These are phyloP conservation scores for Danaus chrysippus DNA, from an alignment of 2,888 invertebrate genomes.

Conservation along the genomic window DNA sequence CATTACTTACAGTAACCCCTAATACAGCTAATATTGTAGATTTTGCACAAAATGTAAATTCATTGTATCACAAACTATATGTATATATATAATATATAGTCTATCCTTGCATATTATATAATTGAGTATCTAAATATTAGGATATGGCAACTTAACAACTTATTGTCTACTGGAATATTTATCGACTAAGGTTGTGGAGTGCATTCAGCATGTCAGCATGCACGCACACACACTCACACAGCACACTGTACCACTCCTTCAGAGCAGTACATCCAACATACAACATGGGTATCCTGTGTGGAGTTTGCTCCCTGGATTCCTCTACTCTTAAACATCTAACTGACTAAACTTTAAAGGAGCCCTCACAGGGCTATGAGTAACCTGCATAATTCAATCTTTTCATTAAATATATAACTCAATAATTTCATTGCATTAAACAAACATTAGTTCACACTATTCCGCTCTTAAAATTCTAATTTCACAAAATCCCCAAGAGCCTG, in stretches of 20 bases:
- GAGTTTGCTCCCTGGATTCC: constrained; percentile 3
- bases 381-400: constrained; percentile 7
- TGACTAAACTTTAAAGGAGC: constrained; percentile 5
- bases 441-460: not conserved
- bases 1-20: constrained; percentile 33
- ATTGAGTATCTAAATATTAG: constrained; percentile 75
- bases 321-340: not conserved
- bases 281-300: not conserved
- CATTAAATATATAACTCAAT: not conserved
- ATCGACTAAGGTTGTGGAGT: constrained; percentile 27
- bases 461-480: constrained; percentile 3
- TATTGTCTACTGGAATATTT: constrained; percentile 75
- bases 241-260: not conserved
- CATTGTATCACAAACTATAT: constrained; percentile 77
- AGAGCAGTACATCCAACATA: not conserved
- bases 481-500: constrained; percentile 26
- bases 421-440: constrained; percentile 4
- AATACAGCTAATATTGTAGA: constrained; percentile 55
- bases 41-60: constrained; percentile 73
- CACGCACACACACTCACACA: not conserved
- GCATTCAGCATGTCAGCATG: not conserved
- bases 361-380: not conserved
- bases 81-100: constrained; percentile 56
- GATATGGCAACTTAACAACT: constrained; percentile 78
- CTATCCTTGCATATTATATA: constrained; percentile 65